Evolutionary conservation across 2,797 vertebrate genomes (phyloP).

Genomic region (Distichodus sexfasciatus): DNA sequence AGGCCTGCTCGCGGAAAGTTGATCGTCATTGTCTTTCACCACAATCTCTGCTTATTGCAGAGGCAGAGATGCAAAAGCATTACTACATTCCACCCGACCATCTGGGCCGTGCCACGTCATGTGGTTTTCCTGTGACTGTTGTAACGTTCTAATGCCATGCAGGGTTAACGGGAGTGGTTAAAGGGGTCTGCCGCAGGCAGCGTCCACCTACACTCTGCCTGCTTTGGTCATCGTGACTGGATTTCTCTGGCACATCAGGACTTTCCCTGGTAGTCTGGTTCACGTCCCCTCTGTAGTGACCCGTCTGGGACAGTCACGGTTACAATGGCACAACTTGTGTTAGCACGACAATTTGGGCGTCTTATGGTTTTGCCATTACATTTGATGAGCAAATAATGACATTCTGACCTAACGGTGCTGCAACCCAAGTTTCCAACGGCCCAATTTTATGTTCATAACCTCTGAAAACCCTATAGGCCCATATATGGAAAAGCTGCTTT

Average conservation of each 20-base stretch:
- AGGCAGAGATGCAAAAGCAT: constrained; percentile 45
- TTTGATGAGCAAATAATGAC: too few relatives aligned
- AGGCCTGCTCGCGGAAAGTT: constrained; percentile 10
- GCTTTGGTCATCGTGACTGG: constrained; percentile 32
- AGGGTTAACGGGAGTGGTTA: constrained; percentile 3
- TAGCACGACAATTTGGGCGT: background rate
- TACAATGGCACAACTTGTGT: background rate
- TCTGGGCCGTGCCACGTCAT: constrained; percentile 22
- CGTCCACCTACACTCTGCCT: constrained; percentile 26
- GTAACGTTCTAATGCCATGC: constrained; percentile 1
- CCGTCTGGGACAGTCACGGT: background rate
- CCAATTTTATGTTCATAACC: too few relatives aligned
- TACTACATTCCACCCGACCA: constrained; percentile 39
- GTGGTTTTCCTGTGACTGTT: constrained; percentile 32
- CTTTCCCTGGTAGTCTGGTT: constrained; percentile 5
- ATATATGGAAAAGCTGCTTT: too few relatives aligned
- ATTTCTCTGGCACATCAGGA: background rate
- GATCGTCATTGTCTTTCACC: background rate
- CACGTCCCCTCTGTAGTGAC: background rate
- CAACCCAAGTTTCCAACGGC: too few relatives aligned
- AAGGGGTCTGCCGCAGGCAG: constrained; percentile 16
- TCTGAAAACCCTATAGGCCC: too few relatives aligned
- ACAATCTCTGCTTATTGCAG: constrained; percentile 7
- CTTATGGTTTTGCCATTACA: background rate
- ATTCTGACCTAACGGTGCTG: too few relatives aligned